Evolutionary conservation across 2,888 invertebrate species (phyloP).

Genomic region (Mesorhabditis spiculigera): DNA sequence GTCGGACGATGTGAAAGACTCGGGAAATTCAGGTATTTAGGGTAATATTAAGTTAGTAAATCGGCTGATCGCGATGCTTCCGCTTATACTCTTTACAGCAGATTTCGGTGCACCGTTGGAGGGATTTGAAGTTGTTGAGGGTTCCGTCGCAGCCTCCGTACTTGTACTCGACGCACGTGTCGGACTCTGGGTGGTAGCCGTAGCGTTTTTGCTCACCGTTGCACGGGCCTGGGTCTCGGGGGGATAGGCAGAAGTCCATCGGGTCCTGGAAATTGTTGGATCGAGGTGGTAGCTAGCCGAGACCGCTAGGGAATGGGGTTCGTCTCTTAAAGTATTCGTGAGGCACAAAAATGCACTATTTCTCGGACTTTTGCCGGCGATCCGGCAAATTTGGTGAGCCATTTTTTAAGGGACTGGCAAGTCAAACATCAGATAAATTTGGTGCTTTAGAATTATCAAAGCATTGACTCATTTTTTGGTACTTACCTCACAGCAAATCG

Average conservation of each 20-base stretch:
- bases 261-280: slow-evolving; percentile 39
- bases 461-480: not conserved
- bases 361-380: too few relatives aligned
- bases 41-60: not conserved
- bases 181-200: slow-evolving; percentile 50
- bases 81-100: slow-evolving; percentile 55
- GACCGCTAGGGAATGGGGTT: too few relatives aligned
- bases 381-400: too few relatives aligned
- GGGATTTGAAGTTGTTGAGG: slow-evolving; percentile 51
- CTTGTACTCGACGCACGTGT: slow-evolving; percentile 50
- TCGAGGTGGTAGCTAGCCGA: too few relatives aligned
- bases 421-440: not conserved
- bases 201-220: slow-evolving; percentile 36
- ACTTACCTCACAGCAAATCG: slow-evolving; percentile 51
- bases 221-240: slow-evolving; percentile 53
- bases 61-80: slow-evolving; percentile 14
- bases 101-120: slow-evolving; percentile 55
- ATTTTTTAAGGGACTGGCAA: not conserved
- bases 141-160: slow-evolving; percentile 56
- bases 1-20: not conserved
- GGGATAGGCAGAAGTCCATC: slow-evolving; percentile 51
- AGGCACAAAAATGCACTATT: too few relatives aligned
- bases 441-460: too few relatives aligned
- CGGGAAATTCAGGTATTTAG: not conserved
- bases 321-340: too few relatives aligned